These are phyloP conservation scores for Clivina fossor DNA, from an alignment of 2,888 invertebrate species.

Conservation along the genomic window DNA sequence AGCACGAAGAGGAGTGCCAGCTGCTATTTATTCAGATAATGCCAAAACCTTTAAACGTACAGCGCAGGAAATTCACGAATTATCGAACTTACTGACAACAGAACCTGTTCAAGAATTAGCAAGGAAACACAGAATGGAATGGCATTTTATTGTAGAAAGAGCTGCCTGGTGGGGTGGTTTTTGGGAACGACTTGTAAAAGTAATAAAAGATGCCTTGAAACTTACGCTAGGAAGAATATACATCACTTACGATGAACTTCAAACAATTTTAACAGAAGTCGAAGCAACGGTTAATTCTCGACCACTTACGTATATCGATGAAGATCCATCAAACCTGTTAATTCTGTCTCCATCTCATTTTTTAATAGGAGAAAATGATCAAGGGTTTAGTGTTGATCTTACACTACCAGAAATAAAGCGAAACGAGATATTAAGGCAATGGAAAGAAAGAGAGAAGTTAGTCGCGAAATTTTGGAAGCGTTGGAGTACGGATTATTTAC, in stretches of 20 bases:
- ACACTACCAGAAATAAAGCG: neutral
- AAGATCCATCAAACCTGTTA: too few relatives aligned
- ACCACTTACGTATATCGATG: constrained; percentile 8
- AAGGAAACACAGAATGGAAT: constrained; percentile 13
- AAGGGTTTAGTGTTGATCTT: neutral
- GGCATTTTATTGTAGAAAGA: constrained; percentile 31
- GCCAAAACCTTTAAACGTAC: constrained; percentile 31
- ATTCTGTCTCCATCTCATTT: constrained; percentile 8
- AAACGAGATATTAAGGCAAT: constrained; percentile 2
- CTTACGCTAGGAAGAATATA: constrained; percentile 6
- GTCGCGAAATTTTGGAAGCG: constrained; percentile 6
- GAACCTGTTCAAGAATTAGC: constrained; percentile 11
- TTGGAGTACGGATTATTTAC: constrained; percentile 13
- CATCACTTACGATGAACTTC: constrained; percentile 11
- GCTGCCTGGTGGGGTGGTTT: constrained; percentile 30
- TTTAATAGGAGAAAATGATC: constrained; percentile 5
- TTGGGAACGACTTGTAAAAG: constrained; percentile 8
- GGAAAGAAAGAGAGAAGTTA: constrained; percentile 3
- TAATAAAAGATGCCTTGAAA: neutral
- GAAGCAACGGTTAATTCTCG: constrained; percentile 14
- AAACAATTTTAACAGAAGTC: too few relatives aligned
- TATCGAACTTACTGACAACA: neutral
- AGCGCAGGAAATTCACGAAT: constrained; percentile 14
- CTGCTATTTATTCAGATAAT: constrained; percentile 21
- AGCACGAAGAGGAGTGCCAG: constrained; percentile 19